Conservation (phyloP, 2,113 vertebrate genomes). For the Hippocampus barbouri region DNA sequence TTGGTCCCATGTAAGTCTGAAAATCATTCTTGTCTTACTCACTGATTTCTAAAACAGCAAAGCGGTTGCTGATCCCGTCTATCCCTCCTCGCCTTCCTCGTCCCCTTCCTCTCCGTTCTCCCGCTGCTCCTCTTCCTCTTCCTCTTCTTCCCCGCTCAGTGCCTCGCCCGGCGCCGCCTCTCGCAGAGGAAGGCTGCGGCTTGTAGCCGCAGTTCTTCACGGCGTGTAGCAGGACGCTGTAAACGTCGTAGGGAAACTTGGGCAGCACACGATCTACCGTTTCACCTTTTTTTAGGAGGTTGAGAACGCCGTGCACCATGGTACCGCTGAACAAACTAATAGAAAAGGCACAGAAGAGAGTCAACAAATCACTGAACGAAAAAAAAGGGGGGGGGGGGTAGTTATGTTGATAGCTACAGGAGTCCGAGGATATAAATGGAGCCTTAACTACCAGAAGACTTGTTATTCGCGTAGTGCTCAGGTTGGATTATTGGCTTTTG, state of each 20-base stretch:
- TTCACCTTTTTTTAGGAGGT: constrained; percentile 61
- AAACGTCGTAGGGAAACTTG: constrained; percentile 71
- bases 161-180: constrained; percentile 21
- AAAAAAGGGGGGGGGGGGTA: no score
- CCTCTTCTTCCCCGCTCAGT: constrained; percentile 14
- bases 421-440: no score
- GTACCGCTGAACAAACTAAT: constrained; percentile 85
- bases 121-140: constrained; percentile 8
- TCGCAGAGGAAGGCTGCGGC: constrained; percentile 13
- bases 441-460: no score
- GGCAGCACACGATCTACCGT: constrained; percentile 70
- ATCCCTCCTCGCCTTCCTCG: constrained; percentile 12
- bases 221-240: constrained; percentile 54
- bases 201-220: constrained; percentile 41
- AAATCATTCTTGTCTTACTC: background rate
- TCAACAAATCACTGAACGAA: background rate
- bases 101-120: constrained; percentile 15
- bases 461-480: no score
- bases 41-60: constrained; percentile 22
- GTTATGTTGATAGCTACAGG: no score
- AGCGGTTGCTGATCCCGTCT: constrained; percentile 57
- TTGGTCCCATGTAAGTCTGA: background rate
- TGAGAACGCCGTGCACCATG: constrained; percentile 77
- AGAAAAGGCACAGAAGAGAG: background rate
- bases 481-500: no score